phyloP scores from a whole-genome alignment of 2,113 vertebrate species.

The Sminthopsis crassicaudata region DNA sequence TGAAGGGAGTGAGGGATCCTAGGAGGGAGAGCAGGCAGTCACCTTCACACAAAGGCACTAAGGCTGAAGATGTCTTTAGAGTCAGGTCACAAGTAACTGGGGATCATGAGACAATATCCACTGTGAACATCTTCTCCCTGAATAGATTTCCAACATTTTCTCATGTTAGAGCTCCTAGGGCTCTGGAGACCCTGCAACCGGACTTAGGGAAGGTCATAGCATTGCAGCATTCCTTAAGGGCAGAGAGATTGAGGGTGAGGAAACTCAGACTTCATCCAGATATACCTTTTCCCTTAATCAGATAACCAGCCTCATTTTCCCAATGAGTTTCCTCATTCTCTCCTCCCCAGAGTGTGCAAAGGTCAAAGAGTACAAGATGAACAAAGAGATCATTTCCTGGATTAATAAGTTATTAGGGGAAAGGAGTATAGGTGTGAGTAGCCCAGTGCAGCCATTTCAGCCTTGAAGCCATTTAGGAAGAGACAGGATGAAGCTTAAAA shows the following conservation, averaged over 20 bases:
- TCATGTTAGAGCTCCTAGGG: not conserved
- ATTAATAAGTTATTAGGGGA: not conserved
- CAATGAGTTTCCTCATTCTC: slow-evolving; percentile 55
- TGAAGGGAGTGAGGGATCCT: not conserved
- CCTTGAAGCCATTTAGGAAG: slow-evolving; percentile 35
- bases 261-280: not conserved
- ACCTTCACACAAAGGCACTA: not conserved
- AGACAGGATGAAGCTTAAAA: slow-evolving; percentile 6
- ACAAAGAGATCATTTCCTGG: slow-evolving; percentile 63
- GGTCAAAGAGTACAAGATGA: slow-evolving; percentile 19
- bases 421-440: not conserved
- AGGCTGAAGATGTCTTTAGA: not conserved
- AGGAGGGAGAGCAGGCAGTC: slow-evolving; percentile 2
- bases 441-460: not conserved
- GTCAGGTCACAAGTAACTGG: not conserved
- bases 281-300: slow-evolving; percentile 34
- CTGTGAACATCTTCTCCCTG: not conserved
- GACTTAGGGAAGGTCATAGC: not conserved
- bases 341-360: slow-evolving; percentile 57
- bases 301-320: not conserved
- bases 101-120: not conserved
- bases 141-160: not conserved
- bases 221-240: not conserved
- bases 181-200: not conserved
- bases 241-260: not conserved